A percentile compares a stretch with the other conserved stretches of the same genome.
These are phyloP conservation scores for Hydrotaea diabolus DNA, from an alignment of 2,888 invertebrate species.

Conservation along the genomic window DNA sequence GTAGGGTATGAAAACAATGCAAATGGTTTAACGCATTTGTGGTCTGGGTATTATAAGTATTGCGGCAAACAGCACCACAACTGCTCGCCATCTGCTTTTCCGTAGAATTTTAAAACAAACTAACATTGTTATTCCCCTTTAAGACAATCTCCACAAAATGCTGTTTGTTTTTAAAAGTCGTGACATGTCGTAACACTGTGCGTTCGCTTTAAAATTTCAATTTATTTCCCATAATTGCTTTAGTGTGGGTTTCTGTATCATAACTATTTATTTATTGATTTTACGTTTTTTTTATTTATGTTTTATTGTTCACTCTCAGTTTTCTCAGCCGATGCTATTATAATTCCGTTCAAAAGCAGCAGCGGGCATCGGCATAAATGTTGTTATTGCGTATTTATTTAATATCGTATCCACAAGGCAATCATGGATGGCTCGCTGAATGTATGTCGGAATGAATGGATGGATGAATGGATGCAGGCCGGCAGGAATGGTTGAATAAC, in stretches of 20 bases:
- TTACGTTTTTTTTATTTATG: not conserved
- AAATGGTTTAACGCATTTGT: too few relatives aligned
- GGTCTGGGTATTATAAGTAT: too few relatives aligned
- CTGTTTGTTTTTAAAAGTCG: not conserved
- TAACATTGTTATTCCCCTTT: too few relatives aligned
- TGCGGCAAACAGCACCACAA: too few relatives aligned
- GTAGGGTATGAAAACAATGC: too few relatives aligned
- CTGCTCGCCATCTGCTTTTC: too few relatives aligned
- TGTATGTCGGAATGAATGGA: not conserved
- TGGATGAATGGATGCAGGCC: not conserved
- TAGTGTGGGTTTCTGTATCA: conserved; percentile 40
- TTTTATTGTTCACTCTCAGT: not conserved
- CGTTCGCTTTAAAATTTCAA: not conserved
- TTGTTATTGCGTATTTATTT: conserved; percentile 32
- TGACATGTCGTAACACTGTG: not conserved
- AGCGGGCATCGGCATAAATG: conserved; percentile 18
- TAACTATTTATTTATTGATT: conserved; percentile 35
- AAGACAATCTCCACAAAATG: too few relatives aligned
- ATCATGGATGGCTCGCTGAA: not conserved
- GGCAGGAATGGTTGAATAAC: too few relatives aligned
- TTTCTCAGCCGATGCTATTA: not conserved
- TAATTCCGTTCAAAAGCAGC: conserved; percentile 20
- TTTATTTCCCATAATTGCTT: conserved; percentile 36
- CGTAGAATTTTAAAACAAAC: too few relatives aligned
- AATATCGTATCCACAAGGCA: not conserved